Conservation (phyloP, 2,888 invertebrate genomes). For the Pilophorus perplexus region DNA sequence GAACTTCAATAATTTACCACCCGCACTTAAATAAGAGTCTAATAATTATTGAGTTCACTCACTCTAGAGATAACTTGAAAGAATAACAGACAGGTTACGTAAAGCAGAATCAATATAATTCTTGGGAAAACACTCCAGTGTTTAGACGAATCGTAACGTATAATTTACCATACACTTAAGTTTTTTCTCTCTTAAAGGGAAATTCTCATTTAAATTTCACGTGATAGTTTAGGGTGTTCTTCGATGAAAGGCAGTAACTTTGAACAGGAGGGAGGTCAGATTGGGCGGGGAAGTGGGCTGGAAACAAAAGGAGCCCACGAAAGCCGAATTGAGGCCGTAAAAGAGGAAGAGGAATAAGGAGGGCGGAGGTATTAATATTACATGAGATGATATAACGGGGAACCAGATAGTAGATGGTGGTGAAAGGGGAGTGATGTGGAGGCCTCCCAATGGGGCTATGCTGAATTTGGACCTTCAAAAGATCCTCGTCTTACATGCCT, state of each 20-base stretch:
- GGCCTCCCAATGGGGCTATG: background rate
- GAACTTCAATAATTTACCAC: too few relatives aligned
- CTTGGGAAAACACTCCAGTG: too few relatives aligned
- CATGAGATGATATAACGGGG: too few relatives aligned
- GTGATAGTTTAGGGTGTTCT: background rate
- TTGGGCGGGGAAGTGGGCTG: background rate
- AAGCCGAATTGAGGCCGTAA: background rate
- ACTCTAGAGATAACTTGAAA: too few relatives aligned
- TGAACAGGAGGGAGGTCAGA: too few relatives aligned
- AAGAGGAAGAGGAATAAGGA: background rate
- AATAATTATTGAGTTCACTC: too few relatives aligned
- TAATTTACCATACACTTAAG: background rate
- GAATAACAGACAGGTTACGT: too few relatives aligned
- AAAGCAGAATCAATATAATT: too few relatives aligned
- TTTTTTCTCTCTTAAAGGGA: background rate
- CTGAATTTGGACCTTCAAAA: background rate
- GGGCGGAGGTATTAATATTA: constrained; percentile 15
- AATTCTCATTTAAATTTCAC: background rate
- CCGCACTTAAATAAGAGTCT: too few relatives aligned
- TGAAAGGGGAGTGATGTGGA: constrained; percentile 1
- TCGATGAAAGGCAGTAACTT: too few relatives aligned
- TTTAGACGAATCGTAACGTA: too few relatives aligned
- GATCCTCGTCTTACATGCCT: background rate
- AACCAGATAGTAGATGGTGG: too few relatives aligned
- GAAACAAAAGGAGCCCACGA: constrained; percentile 6